A percentile compares a stretch with the other conserved stretches of the same genome.
Conservation (phyloP, 2,888 invertebrate species). For the Eupithecia inturbata region DNA sequence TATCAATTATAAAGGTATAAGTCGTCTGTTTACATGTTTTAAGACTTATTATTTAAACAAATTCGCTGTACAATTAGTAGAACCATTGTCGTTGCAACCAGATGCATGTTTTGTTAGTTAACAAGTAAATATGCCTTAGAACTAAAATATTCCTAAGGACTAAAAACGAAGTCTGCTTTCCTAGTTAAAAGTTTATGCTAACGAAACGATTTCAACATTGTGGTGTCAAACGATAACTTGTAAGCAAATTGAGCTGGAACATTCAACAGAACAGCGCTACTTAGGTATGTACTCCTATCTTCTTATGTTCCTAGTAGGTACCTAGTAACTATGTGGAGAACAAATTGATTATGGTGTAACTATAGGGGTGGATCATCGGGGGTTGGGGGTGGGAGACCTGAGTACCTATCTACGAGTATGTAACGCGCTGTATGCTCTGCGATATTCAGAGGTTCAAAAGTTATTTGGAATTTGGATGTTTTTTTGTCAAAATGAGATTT, state of each 20-base stretch:
- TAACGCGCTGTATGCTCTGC: no score
- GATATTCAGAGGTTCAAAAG: no score
- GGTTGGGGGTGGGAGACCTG: no score
- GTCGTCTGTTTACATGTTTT: no score
- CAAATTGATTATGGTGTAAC: background rate
- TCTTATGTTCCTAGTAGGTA: no score
- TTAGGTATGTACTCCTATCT: background rate
- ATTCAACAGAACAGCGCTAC: background rate
- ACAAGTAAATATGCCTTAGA: background rate
- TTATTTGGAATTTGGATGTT: no score
- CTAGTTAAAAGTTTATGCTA: conserved; percentile 23
- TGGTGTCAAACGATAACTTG: conserved; percentile 13
- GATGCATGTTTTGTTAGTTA: background rate
- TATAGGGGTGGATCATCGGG: no score
- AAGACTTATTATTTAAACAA: background rate
- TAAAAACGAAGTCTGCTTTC: conserved; percentile 11
- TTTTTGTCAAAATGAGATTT: no score
- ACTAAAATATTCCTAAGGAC: background rate
- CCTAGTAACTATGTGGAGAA: background rate
- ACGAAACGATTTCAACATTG: conserved; percentile 24
- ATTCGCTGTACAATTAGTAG: background rate
- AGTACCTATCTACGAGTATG: no score
- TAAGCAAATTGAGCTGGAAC: conserved; percentile 21
- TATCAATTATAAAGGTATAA: no score
- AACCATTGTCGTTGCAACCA: background rate